phyloP scores from a whole-genome alignment of 23 tunicate species.

The Aplidium turbinatum region DNA sequence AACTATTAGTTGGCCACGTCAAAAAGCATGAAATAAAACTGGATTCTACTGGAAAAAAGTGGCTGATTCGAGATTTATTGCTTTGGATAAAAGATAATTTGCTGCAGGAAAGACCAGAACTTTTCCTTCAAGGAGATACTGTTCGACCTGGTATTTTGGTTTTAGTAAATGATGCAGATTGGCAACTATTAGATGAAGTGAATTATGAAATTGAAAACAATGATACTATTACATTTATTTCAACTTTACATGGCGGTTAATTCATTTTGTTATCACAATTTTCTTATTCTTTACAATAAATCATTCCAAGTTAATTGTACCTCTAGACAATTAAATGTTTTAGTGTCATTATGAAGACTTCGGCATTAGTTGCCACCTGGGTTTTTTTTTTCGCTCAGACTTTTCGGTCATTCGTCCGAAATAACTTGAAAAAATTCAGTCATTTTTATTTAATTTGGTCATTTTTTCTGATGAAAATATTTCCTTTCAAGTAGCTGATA shows the following conservation, averaged over 20 bases:
- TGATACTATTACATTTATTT: slow-evolving; percentile 84
- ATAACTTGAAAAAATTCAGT: too few relatives aligned
- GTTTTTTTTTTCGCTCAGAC: too few relatives aligned
- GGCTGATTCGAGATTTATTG: slow-evolving; percentile 58
- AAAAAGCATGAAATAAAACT: slow-evolving; percentile 56
- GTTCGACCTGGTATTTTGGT: slow-evolving; percentile 93
- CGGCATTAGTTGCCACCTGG: too few relatives aligned
- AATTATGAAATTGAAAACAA: slow-evolving; percentile 61
- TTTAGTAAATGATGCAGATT: slow-evolving; percentile 91
- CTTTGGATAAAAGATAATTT: slow-evolving; percentile 84
- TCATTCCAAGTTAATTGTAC: too few relatives aligned
- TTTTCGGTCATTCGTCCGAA: too few relatives aligned
- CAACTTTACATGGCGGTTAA: slow-evolving; percentile 99
- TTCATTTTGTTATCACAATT: too few relatives aligned
- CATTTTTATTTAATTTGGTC: too few relatives aligned
- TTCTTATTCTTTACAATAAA: too few relatives aligned
- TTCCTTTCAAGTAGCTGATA: too few relatives aligned
- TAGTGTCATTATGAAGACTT: too few relatives aligned
- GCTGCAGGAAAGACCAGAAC: slow-evolving; percentile 72
- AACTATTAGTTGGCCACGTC: slow-evolving; percentile 67
- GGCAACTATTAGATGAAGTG: slow-evolving; percentile 65
- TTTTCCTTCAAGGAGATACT: slow-evolving; percentile 81
- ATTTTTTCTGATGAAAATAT: too few relatives aligned
- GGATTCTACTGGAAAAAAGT: slow-evolving; percentile 23
- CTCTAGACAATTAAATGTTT: too few relatives aligned